Evolutionary conservation across 1,140 invertebrate genomes (phyloP), one percentile per base, ranked within the genome.

Genomic region (Kradibia gibbosae): DNA sequence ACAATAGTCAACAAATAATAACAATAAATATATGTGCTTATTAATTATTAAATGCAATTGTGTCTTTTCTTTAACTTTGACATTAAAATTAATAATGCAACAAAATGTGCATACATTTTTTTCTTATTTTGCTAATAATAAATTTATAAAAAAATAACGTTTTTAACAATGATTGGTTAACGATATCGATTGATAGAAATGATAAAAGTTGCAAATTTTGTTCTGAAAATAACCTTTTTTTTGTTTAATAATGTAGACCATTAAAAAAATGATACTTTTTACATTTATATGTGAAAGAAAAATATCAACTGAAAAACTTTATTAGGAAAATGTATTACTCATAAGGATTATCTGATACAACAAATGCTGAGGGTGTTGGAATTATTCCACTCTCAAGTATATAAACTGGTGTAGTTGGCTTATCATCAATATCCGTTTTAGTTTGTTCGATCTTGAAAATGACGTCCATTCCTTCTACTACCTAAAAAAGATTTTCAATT

Each of bases 401-500:
- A 13, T 93, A 89, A 5, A 97, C 94, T 8, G 93, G 93, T 65
- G 92, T 87, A 1, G 93, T 82, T 0, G 97, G 96, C 55, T 92
- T 90, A 86, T 98, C 96, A 39, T 95, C 92, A 0, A 90, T 90
- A 86, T 97, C 95, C 0, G 96, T 97, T 83, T 94, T 94, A 0
- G 93, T 94, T 84, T 96, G 93, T 88, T 98, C 97, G 81, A 99
- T 95, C 84, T 95, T 94, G 86, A 97, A 96, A 0, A 98, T 94
- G 0, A 97, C 91, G 82, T 95, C 95, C 90, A 96, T 94, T n/a
- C 97, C 97, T 84, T 94, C 93, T 4, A 95, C 88, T 0, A 96
- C 95, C 94, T 95, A 82, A 67, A 70, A 79, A 84, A 50, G n/a
- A n/a, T n/a, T n/a, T n/a, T n/a, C n/a, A n/a, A n/a, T n/a, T n/a